A percentile compares a stretch with the other conserved stretches of the same genome.
These are phyloP conservation scores for Hypomecis atomaria DNA, from an alignment of 2,888 invertebrate genomes.

Conservation along the genomic window DNA sequence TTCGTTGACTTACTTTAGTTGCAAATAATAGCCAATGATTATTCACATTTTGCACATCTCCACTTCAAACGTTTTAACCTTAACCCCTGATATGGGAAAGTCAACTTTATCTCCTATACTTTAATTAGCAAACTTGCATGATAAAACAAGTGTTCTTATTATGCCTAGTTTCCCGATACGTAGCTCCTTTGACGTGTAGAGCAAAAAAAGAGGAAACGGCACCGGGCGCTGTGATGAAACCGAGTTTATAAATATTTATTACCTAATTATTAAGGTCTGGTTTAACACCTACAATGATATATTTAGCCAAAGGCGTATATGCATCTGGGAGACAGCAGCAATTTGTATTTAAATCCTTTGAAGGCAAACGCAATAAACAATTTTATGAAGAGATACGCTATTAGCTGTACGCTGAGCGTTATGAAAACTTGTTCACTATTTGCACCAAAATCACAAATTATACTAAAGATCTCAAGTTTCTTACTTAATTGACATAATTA, in stretches of 20 bases:
- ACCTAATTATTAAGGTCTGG: slow-evolving; percentile 72
- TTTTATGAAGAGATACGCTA: no score
- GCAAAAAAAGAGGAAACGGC: slow-evolving; percentile 58
- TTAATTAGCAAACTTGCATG: slow-evolving; percentile 37
- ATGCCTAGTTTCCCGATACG: slow-evolving; percentile 38
- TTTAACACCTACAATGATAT: slow-evolving; percentile 67
- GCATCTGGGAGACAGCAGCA: slow-evolving; percentile 53
- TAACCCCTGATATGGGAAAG: slow-evolving; percentile 27
- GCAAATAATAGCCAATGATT: slow-evolving; percentile 68
- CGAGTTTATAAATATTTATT: slow-evolving; percentile 81
- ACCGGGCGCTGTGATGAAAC: slow-evolving; percentile 62
- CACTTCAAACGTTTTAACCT: slow-evolving; percentile 36
- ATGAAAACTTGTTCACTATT: no score
- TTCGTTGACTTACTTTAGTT: slow-evolving; percentile 57
- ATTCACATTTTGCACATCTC: slow-evolving; percentile 56
- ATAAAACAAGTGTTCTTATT: slow-evolving; percentile 9
- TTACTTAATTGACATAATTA: no score
- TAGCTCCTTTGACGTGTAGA: slow-evolving; percentile 61
- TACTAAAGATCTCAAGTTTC: no score
- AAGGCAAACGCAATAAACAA: not conserved
- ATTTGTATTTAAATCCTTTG: slow-evolving; percentile 50
- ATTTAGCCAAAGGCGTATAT: slow-evolving; percentile 61
- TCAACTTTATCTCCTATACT: slow-evolving; percentile 28
- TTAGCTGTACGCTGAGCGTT: no score
- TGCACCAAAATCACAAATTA: no score